phyloP scores from a whole-genome alignment of 2,113 vertebrate species.

The Hepsetus odoe region DNA sequence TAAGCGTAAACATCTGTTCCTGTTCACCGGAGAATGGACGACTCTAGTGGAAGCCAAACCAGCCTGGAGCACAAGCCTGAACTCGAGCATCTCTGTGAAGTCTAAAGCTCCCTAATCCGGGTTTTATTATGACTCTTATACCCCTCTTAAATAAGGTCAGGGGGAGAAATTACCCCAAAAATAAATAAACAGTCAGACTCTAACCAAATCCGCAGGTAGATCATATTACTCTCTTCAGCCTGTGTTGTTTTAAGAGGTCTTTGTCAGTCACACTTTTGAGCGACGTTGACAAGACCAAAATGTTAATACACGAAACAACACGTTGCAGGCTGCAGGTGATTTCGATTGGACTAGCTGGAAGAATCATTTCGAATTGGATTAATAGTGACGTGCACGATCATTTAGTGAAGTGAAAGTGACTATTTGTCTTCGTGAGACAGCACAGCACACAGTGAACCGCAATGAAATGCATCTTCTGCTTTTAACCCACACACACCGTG shows the following conservation, averaged over 20 bases:
- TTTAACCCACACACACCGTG: no score
- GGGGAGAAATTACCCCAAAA: background rate
- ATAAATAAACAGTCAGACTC: background rate
- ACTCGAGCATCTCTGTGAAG: constrained; percentile 17
- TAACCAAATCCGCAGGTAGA: background rate
- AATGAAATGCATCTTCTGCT: no score
- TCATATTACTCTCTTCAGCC: background rate
- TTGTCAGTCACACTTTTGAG: no score
- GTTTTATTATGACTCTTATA: constrained; percentile 8
- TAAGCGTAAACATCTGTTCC: constrained; percentile 42
- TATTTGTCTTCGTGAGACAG: no score
- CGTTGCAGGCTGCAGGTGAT: no score
- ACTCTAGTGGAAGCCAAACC: background rate
- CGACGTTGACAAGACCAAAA: no score
- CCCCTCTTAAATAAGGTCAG: constrained; percentile 15
- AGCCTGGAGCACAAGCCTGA: background rate
- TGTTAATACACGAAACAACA: no score
- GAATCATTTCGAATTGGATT: no score
- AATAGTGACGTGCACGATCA: no score
- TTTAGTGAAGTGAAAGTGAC: no score
- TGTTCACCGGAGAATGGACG: background rate
- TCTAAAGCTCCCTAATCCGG: constrained; percentile 15
- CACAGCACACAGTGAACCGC: no score
- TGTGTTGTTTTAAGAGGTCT: background rate
- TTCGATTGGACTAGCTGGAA: no score